These are phyloP conservation scores for Benitochromis conjunctus DNA, from an alignment of 2,113 vertebrate species.

Conservation along the genomic window DNA sequence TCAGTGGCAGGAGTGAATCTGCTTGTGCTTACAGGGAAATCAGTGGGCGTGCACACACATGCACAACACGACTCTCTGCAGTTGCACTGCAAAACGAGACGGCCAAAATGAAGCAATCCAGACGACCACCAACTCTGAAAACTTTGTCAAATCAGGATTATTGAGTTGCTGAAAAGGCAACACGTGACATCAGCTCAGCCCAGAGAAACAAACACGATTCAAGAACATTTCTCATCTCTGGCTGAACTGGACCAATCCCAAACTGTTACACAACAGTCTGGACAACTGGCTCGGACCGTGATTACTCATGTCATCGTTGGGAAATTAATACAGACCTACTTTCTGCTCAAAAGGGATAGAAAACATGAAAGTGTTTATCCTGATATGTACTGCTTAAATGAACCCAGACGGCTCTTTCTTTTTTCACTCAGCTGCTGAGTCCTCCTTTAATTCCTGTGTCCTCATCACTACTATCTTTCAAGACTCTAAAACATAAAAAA, in stretches of 20 bases:
- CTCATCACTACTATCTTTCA: not conserved
- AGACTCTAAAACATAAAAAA: conserved; percentile 17
- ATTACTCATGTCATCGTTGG: conserved; percentile 19
- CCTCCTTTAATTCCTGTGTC: not conserved
- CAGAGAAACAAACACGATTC: not conserved
- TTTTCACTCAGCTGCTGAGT: not conserved
- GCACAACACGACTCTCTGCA: not conserved
- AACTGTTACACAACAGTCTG: conserved; percentile 16
- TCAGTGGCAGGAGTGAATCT: not conserved
- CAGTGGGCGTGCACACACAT: not conserved
- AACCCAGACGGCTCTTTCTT: not conserved
- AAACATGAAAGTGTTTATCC: not conserved
- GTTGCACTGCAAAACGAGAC: not conserved
- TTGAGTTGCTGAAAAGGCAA: not conserved
- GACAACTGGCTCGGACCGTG: not conserved
- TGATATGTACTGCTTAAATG: not conserved
- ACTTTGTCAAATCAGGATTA: not conserved
- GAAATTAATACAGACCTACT: conserved; percentile 34
- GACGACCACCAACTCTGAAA: not conserved
- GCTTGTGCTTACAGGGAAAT: not conserved
- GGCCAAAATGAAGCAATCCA: not conserved
- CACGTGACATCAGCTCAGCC: conserved; percentile 24
- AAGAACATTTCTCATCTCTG: conserved; percentile 24
- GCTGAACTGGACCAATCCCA: conserved; percentile 27
- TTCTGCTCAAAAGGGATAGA: conserved; percentile 19